phyloP scores from a whole-genome alignment of 2,113 vertebrate genomes.

The Microtus montanus region DNA sequence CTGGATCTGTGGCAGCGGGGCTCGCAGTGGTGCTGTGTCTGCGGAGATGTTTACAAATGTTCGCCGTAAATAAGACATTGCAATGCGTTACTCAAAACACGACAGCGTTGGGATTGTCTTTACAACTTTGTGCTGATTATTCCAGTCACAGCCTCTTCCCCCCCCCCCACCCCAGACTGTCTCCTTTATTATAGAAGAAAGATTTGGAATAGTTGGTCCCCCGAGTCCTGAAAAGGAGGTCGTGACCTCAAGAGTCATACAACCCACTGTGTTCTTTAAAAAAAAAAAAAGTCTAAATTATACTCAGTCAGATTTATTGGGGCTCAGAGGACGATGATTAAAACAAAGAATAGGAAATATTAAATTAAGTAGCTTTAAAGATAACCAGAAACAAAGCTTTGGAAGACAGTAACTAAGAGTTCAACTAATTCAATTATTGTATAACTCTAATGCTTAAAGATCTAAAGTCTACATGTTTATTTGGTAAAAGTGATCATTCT shows the following conservation, averaged over 20 bases:
- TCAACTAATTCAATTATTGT: neutral
- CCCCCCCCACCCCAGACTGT: neutral
- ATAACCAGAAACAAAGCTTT: slow-evolving; percentile 14
- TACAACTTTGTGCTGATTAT: neutral
- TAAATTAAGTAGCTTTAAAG: neutral
- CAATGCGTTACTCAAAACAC: neutral
- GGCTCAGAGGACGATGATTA: neutral
- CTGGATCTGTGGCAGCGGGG: neutral
- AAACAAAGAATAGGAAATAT: neutral
- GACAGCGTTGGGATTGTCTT: neutral
- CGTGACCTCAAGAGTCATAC: neutral
- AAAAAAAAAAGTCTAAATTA: neutral
- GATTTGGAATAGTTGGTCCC: neutral
- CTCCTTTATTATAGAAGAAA: neutral
- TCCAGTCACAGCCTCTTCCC: neutral
- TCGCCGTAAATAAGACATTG: neutral
- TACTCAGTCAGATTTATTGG: neutral
- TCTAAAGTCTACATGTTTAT: neutral
- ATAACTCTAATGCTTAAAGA: neutral
- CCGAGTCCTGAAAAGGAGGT: neutral
- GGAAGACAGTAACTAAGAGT: neutral
- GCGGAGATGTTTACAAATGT: neutral
- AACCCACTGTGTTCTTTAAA: neutral
- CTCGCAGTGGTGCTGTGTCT: neutral
- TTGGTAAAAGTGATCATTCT: neutral